Percentiles rank a stretch among this genome's conserved stretches.
Evolutionary conservation across 2,797 vertebrate genomes (phyloP).

Genomic region (Manis crassicaudata): DNA sequence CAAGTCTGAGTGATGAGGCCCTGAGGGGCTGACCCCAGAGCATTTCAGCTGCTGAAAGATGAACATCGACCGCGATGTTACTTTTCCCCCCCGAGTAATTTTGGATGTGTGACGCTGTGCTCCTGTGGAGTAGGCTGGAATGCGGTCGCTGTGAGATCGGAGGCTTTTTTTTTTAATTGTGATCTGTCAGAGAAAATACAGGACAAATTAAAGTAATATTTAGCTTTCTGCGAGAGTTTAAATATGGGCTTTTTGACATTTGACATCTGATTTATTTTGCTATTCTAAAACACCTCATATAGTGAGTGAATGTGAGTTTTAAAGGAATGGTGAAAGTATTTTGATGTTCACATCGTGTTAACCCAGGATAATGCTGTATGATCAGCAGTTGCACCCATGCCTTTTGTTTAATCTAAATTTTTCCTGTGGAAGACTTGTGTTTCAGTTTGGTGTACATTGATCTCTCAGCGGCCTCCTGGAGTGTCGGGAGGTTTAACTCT

Average conservation of each 20-base stretch:
- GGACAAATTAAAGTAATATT: neutral
- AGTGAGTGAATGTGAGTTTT: neutral
- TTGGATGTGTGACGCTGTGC: neutral
- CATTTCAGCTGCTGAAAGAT: neutral
- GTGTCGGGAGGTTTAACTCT: neutral
- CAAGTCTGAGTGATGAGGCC: neutral
- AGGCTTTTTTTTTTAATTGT: neutral
- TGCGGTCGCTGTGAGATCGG: neutral
- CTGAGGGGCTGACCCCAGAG: neutral
- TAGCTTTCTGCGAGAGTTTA: neutral
- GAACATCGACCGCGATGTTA: fast-evolving
- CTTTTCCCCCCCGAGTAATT: neutral
- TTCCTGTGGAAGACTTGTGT: conserved; percentile 8
- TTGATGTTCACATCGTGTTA: neutral
- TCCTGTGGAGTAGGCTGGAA: neutral
- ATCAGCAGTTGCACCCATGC: neutral
- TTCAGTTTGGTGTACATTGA: neutral
- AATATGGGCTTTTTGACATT: neutral
- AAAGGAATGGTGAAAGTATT: neutral
- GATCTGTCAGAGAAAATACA: neutral
- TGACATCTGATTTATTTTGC: neutral
- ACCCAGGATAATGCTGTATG: neutral
- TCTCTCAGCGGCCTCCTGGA: conserved; percentile 27
- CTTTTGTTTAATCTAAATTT: conserved; percentile 26
- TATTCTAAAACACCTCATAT: neutral